Evolutionary conservation across 2,113 vertebrate species (phyloP).

Genomic region (Eretmodus cyanostictus): DNA sequence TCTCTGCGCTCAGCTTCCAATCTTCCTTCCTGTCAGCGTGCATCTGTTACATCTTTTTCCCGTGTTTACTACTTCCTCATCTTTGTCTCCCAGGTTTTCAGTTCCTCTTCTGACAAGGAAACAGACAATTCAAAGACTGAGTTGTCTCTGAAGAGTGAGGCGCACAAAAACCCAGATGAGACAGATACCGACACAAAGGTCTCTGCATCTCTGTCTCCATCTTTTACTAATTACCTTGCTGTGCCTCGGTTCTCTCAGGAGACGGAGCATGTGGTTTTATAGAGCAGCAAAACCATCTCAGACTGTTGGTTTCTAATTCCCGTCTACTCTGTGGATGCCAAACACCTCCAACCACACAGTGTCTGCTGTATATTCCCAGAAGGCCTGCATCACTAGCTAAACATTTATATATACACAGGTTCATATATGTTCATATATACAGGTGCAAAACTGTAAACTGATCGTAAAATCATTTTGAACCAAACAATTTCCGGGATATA

Average conservation of each 20-base stretch:
- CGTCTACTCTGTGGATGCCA: background rate
- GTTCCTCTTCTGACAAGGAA: background rate
- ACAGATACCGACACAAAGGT: background rate
- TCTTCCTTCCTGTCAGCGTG: background rate
- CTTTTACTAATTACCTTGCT: background rate
- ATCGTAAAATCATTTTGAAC: background rate
- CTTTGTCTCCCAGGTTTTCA: background rate
- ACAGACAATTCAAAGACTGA: background rate
- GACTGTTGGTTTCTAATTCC: background rate
- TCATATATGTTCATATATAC: background rate
- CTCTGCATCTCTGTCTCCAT: background rate
- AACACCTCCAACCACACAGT: background rate
- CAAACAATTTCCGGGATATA: fast-evolving
- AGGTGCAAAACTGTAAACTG: background rate
- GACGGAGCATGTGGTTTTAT: background rate
- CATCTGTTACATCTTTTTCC: background rate
- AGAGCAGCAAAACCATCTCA: background rate
- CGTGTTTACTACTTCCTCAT: constrained; percentile 11
- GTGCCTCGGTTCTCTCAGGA: background rate
- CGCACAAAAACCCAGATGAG: background rate
- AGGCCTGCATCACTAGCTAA: background rate
- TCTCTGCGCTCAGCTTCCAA: background rate
- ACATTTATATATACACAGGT: background rate
- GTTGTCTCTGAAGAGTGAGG: background rate
- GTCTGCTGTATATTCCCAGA: background rate